phyloP scores from a whole-genome alignment of 2,797 vertebrate species.

The Poeciliopsis presidionis region DNA sequence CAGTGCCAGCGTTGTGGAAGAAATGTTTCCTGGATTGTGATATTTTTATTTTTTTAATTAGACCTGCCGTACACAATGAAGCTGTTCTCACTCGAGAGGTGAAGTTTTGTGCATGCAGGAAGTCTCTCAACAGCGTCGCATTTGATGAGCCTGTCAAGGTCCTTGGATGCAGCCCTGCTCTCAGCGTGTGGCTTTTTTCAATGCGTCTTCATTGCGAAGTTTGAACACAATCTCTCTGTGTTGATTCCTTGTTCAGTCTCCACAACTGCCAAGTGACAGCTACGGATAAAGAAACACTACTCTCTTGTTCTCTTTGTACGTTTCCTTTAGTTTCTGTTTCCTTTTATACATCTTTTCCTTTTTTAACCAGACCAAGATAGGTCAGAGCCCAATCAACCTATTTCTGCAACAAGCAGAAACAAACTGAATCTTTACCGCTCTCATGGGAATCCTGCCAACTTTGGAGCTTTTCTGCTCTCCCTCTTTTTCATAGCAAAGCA shows the following conservation, averaged over 20 bases:
- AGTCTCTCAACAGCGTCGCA: conserved; percentile 52
- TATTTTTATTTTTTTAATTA: conserved; percentile 47
- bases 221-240: conserved; percentile 71
- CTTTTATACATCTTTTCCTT: conserved; percentile 17
- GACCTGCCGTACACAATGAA: conserved; percentile 35
- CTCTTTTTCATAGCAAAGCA: conserved; percentile 30
- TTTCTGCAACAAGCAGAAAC: conserved; percentile 63
- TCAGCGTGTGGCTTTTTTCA: conserved; percentile 73
- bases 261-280: conserved; percentile 51
- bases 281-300: conserved; percentile 67
- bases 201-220: conserved; percentile 62
- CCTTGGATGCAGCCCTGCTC: conserved; percentile 64
- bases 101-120: conserved; percentile 62
- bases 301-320: conserved; percentile 64
- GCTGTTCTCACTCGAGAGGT: conserved; percentile 52
- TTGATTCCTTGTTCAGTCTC: conserved; percentile 59
- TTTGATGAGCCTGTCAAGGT: conserved; percentile 71
- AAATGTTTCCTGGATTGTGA: conserved; percentile 31
- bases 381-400: conserved; percentile 72
- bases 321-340: conserved; percentile 35
- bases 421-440: conserved; percentile 63
- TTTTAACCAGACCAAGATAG: conserved; percentile 57
- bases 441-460: conserved; percentile 66
- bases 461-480: conserved; percentile 58
- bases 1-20: conserved; percentile 12